These are phyloP conservation scores for Dicaeum eximium DNA, from an alignment of 2,113 vertebrate species.

Conservation along the genomic window DNA sequence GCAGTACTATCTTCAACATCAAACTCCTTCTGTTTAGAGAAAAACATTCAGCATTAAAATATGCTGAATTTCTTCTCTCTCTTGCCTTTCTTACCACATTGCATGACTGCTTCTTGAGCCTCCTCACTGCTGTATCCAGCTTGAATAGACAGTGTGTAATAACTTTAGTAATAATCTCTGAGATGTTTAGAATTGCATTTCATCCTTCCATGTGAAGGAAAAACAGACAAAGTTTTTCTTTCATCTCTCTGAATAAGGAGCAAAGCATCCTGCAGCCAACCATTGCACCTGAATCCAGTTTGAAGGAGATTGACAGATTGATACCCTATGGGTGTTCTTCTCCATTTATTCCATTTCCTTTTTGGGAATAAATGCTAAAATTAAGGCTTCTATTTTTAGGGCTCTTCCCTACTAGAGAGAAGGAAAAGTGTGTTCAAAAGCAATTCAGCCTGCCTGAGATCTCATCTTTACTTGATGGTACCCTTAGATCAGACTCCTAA, in stretches of 20 bases:
- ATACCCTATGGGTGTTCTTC: neutral
- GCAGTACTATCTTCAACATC: neutral
- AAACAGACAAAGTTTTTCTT: neutral
- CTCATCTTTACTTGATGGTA: neutral
- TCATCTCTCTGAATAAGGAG: neutral
- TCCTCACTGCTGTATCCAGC: neutral
- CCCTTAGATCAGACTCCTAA: neutral
- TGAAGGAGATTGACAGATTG: neutral
- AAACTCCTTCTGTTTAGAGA: neutral
- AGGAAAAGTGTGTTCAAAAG: neutral
- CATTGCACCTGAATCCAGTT: neutral
- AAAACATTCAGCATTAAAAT: neutral
- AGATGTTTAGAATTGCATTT: neutral
- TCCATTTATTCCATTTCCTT: neutral
- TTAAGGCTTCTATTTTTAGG: neutral
- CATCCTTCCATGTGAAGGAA: neutral
- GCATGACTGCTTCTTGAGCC: neutral
- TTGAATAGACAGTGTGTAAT: neutral
- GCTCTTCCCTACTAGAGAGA: neutral
- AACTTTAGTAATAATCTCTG: neutral
- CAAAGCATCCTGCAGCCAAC: neutral
- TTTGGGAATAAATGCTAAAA: neutral
- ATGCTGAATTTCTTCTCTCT: neutral
- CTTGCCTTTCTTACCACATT: neutral
- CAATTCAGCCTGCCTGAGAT: neutral